These are phyloP conservation scores for Zhengitettix transpicula DNA, from an alignment of 2,888 invertebrate genomes.

Conservation along the genomic window DNA sequence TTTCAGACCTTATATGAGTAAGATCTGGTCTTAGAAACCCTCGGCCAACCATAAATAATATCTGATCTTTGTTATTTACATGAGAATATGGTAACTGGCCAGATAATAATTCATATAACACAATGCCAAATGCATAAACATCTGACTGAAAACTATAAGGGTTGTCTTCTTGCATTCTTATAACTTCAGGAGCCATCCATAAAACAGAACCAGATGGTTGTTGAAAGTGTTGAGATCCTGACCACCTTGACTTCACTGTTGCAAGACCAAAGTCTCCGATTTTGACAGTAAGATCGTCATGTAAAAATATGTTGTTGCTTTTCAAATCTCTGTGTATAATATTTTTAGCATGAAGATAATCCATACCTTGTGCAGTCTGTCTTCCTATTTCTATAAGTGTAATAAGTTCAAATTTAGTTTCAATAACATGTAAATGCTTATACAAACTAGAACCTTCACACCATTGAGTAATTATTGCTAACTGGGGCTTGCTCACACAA, in stretches of 20 bases:
- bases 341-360: constrained; percentile 96
- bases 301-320: constrained; percentile 96
- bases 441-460: constrained; percentile 96
- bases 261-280: constrained; percentile 97
- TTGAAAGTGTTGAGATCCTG: constrained; percentile 82
- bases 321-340: constrained; percentile 98
- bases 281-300: constrained; percentile 96
- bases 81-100: constrained; percentile 83
- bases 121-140: constrained; percentile 97
- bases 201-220: constrained; percentile 92
- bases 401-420: constrained; percentile 81
- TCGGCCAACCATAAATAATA: constrained; percentile 92
- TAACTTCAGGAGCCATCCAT: constrained; percentile 99
- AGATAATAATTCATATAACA: constrained; percentile 86
- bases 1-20: constrained; percentile 65
- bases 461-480: constrained; percentile 99
- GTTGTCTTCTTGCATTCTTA: constrained; percentile 90
- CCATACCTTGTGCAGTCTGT: constrained; percentile 98
- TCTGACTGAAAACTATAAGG: constrained; percentile 97
- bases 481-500: constrained; percentile 86
- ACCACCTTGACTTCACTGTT: constrained; percentile 95
- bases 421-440: constrained; percentile 91
- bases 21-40: constrained; percentile 80
- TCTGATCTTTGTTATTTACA: constrained; percentile 90
- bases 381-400: constrained; percentile 89